These are phyloP conservation scores for Eupeodes luniger DNA, from an alignment of 2,888 invertebrate genomes.

Conservation along the genomic window DNA sequence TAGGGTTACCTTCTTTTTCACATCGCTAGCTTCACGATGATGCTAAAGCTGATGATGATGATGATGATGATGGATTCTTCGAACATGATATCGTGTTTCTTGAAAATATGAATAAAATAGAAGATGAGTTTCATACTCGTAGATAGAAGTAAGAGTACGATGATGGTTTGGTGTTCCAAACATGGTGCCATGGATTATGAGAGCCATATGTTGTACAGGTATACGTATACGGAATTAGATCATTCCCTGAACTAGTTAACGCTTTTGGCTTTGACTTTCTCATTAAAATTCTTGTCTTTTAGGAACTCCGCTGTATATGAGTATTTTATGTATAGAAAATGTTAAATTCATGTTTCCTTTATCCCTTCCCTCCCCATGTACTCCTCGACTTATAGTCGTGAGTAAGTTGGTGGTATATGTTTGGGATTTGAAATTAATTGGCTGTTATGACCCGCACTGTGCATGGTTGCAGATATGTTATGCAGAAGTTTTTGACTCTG, in stretches of 20 bases:
- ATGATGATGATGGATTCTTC: slow-evolving; percentile 33
- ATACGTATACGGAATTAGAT: slow-evolving; percentile 41
- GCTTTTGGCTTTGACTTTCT: slow-evolving; percentile 34
- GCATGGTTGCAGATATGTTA: slow-evolving; percentile 27
- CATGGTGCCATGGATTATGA: background rate
- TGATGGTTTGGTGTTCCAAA: background rate
- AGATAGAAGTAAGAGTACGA: background rate
- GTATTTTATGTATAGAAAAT: background rate
- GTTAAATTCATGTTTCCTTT: slow-evolving; percentile 19
- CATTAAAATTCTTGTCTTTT: slow-evolving; percentile 41
- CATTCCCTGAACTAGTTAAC: slow-evolving; percentile 43
- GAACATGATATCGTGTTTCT: slow-evolving; percentile 51
- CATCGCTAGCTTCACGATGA: slow-evolving; percentile 34
- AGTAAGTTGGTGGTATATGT: background rate
- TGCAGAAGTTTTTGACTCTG: slow-evolving; percentile 26
- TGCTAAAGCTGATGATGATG: slow-evolving; percentile 17
- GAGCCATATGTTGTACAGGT: too few relatives aligned
- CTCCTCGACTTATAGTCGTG: too few relatives aligned
- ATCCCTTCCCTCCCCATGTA: background rate
- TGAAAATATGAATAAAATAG: background rate
- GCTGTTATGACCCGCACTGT: slow-evolving; percentile 47
- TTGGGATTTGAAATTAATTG: slow-evolving; percentile 55
- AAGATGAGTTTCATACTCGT: slow-evolving; percentile 13
- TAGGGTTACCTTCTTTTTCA: slow-evolving; percentile 30
- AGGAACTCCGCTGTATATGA: background rate